phyloP scores from a whole-genome alignment of 2,888 invertebrate species.

The Xylota sylvarum region DNA sequence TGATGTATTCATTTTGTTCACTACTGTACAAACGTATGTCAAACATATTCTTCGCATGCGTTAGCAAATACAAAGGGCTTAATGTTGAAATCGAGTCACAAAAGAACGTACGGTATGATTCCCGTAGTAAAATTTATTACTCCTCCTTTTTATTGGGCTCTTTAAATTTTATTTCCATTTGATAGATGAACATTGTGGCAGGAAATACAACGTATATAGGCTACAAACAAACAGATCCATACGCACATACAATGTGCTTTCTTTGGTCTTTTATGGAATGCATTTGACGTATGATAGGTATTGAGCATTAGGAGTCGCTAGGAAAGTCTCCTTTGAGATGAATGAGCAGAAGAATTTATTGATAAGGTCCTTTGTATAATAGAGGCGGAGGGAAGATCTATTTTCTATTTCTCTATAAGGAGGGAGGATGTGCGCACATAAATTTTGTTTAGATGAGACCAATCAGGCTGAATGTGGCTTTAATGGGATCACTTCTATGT shows the following conservation, averaged over 20 bases:
- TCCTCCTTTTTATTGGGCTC: constrained; percentile 52
- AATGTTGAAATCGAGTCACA: constrained; percentile 47
- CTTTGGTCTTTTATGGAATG: constrained; percentile 28
- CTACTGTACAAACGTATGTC: constrained; percentile 1
- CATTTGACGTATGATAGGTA: constrained; percentile 52
- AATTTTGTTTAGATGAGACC: constrained; percentile 63
- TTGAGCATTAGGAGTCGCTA: constrained; percentile 25
- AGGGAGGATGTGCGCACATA: constrained; percentile 26
- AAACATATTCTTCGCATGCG: constrained; percentile 1
- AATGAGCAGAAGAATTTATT: constrained; percentile 60
- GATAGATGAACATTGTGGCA: constrained; percentile 62
- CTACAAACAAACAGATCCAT: neutral
- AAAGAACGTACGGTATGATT: constrained; percentile 41
- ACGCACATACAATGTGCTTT: constrained; percentile 28
- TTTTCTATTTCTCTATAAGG: constrained; percentile 17
- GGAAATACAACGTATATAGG: constrained; percentile 33
- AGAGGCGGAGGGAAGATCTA: constrained; percentile 7
- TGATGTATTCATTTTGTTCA: neutral
- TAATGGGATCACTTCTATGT: constrained; percentile 50
- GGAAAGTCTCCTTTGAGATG: constrained; percentile 19
- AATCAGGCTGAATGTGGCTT: constrained; percentile 52
- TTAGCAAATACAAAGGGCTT: constrained; percentile 32
- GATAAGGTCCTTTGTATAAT: constrained; percentile 38
- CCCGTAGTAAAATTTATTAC: constrained; percentile 54
- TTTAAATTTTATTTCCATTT: constrained; percentile 62